A percentile compares a stretch with the other conserved stretches of the same genome.
phyloP scores from a whole-genome alignment of 2,888 invertebrate genomes.

The Himalopsyche tibetana region DNA sequence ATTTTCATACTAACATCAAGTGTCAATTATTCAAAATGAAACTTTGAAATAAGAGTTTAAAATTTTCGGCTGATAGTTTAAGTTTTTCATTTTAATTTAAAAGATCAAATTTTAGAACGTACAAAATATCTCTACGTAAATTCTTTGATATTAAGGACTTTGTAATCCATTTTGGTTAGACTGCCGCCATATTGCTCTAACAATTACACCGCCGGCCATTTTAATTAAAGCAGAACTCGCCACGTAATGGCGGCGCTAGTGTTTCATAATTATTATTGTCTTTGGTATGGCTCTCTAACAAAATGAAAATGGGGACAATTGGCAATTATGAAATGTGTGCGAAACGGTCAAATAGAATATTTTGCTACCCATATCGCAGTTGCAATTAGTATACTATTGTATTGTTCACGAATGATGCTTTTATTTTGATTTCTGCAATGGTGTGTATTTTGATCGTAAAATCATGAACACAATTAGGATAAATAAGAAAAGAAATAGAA shows the following conservation, averaged over 20 bases:
- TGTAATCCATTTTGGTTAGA: background rate
- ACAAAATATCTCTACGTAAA: background rate
- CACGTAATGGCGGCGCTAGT: conserved; percentile 41
- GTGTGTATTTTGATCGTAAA: no score
- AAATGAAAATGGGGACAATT: conserved; percentile 24
- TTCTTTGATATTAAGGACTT: background rate
- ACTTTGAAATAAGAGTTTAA: no score
- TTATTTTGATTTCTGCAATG: no score
- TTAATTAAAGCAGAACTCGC: conserved; percentile 42
- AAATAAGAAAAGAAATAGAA: no score
- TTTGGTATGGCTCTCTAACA: background rate
- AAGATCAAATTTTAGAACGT: no score
- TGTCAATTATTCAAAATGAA: no score
- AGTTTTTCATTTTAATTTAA: no score
- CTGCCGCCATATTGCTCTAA: conserved; percentile 41
- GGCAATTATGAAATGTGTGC: conserved; percentile 34
- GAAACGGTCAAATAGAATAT: background rate
- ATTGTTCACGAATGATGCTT: no score
- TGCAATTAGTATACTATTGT: background rate
- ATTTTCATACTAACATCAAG: no score
- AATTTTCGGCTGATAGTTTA: no score
- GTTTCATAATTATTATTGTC: conserved; percentile 13
- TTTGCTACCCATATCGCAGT: background rate
- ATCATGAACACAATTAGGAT: no score
- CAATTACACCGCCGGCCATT: conserved; percentile 47